A percentile compares a stretch with the other conserved stretches of the same genome.
Evolutionary conservation across 2,113 vertebrate genomes (phyloP).

Genomic region (Seriola rivoliana): DNA sequence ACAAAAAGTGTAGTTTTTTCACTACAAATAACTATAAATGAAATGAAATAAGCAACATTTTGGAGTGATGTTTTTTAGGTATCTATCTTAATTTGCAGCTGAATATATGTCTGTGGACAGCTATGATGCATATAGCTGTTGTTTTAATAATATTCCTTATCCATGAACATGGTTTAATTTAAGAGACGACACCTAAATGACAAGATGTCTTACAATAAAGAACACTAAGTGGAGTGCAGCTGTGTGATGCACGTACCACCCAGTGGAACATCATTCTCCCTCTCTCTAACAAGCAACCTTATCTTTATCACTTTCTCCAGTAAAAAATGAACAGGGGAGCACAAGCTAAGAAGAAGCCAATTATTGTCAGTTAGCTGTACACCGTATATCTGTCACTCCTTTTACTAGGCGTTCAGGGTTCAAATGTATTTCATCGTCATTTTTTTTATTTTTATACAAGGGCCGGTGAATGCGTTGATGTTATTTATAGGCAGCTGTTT

Average conservation of each 20-base stretch:
- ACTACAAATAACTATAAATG: no score
- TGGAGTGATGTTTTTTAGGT: no score
- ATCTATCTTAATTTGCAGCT: background rate
- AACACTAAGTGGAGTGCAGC: background rate
- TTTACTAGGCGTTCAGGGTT: slow-evolving; percentile 75
- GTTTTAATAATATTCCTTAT: background rate
- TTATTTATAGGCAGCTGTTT: slow-evolving; percentile 81
- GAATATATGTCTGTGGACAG: background rate
- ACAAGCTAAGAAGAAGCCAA: slow-evolving; percentile 53
- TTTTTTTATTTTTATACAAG: slow-evolving; percentile 78
- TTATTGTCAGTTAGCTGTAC: slow-evolving; percentile 70
- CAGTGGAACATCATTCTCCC: slow-evolving; percentile 23
- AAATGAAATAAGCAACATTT: no score
- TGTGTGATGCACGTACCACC: slow-evolving; percentile 3
- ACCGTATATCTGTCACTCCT: slow-evolving; percentile 67
- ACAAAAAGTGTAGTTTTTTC: no score
- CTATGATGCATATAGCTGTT: background rate
- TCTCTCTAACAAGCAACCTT: slow-evolving; percentile 37
- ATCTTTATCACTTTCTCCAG: slow-evolving; percentile 42
- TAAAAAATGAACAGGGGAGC: slow-evolving; percentile 38
- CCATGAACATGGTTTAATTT: background rate
- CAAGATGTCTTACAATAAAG: background rate
- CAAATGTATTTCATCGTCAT: slow-evolving; percentile 74
- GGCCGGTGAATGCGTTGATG: slow-evolving; percentile 59
- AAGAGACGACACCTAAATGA: background rate